These are phyloP conservation scores for Geococcyx californianus DNA, from an alignment of 2,113 vertebrate species.

Conservation along the genomic window DNA sequence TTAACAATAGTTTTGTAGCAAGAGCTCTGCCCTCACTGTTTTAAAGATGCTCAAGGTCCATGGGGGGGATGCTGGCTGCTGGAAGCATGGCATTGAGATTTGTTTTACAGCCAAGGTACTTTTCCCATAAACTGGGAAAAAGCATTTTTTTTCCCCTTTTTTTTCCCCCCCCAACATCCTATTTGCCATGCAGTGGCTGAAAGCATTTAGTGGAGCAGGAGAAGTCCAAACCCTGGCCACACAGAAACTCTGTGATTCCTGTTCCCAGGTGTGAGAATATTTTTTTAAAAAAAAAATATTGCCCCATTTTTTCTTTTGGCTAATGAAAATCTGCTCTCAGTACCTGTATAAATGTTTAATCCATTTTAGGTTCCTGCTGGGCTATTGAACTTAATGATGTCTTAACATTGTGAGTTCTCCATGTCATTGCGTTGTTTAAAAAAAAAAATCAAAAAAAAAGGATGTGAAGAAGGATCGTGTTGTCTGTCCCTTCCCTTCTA, in stretches of 20 bases:
- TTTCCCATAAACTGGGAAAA: background rate
- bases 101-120: background rate
- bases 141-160: fast-evolving
- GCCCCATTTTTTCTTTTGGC: background rate
- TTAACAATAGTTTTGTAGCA: background rate
- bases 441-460: background rate
- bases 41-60: background rate
- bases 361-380: background rate
- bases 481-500: background rate
- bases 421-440: background rate
- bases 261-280: background rate
- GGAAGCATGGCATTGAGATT: background rate
- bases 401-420: background rate
- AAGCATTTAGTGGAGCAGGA: background rate
- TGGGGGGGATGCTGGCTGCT: background rate
- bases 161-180: background rate
- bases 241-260: background rate
- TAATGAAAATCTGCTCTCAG: background rate
- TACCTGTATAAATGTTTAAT: background rate
- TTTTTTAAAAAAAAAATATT: background rate
- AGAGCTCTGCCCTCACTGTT: background rate
- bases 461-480: background rate
- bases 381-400: background rate
- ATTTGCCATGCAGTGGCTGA: background rate
- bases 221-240: background rate